Percentiles rank a stretch among this genome's conserved stretches.
Evolutionary conservation across 2,113 vertebrate species (phyloP).

Genomic region (Varanus komodoensis): DNA sequence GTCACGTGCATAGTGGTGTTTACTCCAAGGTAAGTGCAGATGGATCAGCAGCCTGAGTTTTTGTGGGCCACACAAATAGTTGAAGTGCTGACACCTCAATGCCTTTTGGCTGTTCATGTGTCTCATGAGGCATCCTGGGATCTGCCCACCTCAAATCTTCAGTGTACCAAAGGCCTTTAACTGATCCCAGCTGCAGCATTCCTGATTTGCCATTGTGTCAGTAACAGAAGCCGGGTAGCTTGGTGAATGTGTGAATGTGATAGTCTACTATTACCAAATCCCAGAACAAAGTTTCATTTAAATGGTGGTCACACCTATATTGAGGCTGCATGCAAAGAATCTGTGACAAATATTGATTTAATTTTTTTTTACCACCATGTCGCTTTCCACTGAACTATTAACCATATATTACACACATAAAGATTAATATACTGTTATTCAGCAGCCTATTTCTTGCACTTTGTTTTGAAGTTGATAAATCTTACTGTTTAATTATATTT

Average conservation of each 20-base stretch:
- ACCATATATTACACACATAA: constrained; percentile 2
- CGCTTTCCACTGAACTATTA: not conserved
- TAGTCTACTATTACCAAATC: not conserved
- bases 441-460: not conserved
- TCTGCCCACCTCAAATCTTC: not conserved
- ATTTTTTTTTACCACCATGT: not conserved
- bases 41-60: not conserved
- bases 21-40: not conserved
- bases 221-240: not conserved
- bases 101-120: not conserved
- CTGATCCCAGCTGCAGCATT: not conserved
- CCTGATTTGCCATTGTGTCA: not conserved
- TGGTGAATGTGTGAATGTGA: not conserved
- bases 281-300: not conserved
- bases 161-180: not conserved
- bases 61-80: not conserved
- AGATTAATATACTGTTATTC: not conserved
- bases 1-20: not conserved
- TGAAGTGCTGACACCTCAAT: not conserved
- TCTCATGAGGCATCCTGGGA: not conserved
- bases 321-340: not conserved
- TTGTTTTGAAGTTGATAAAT: constrained; percentile 19
- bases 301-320: constrained; percentile 4
- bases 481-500: constrained; percentile 15
- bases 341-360: not conserved